A percentile compares a stretch with the other conserved stretches of the same genome.
phyloP scores from a whole-genome alignment of 2,797 vertebrate species.

The Sylvilagus floridanus region DNA sequence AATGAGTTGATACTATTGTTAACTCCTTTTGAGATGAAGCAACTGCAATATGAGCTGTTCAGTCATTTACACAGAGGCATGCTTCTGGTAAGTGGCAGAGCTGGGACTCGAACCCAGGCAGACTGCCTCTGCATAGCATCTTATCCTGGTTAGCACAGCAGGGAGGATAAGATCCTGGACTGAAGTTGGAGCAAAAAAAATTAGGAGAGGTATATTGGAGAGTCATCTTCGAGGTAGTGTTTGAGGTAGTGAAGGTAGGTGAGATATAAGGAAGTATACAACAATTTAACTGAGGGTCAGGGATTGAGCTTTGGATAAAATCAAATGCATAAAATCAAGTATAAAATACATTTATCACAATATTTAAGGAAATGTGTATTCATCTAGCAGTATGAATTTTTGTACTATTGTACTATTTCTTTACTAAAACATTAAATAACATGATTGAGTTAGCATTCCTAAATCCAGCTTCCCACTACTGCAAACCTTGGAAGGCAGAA shows the following conservation, averaged over 20 bases:
- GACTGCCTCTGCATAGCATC: not conserved
- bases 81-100: conserved; percentile 7
- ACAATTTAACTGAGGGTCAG: not conserved
- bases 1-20: not conserved
- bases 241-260: not conserved
- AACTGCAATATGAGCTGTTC: not conserved
- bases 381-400: not conserved
- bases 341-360: conserved; percentile 28
- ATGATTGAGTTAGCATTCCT: no score
- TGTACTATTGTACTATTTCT: not conserved
- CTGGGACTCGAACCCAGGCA: not conserved
- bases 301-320: not conserved
- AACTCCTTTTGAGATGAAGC: conserved; percentile 36
- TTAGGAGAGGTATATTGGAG: not conserved
- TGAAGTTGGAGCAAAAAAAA: not conserved
- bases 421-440: not conserved
- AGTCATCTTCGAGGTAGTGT: conserved; percentile 24
- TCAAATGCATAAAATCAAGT: conserved; percentile 19
- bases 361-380: conserved; percentile 14
- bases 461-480: no score
- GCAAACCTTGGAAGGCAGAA: no score
- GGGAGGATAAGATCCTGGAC: conserved; percentile 1
- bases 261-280: not conserved
- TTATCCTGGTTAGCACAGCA: not conserved
- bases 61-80: not conserved